Conservation (phyloP, 2,113 vertebrate genomes). For the Glaucidium brasilianum region DNA sequence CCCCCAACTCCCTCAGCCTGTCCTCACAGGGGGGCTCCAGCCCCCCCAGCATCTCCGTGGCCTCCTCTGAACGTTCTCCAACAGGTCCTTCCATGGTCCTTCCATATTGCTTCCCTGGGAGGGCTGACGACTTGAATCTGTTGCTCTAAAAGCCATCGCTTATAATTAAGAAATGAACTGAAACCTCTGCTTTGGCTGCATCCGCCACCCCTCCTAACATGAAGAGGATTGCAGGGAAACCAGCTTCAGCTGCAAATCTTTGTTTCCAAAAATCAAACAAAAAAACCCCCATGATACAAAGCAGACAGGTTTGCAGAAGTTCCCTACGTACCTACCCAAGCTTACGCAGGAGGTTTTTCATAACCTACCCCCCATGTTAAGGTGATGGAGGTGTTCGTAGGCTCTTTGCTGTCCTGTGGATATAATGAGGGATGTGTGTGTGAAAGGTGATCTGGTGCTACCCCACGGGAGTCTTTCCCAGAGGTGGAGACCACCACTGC, state of each 20-base stretch:
- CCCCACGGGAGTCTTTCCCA: background rate
- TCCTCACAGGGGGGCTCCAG: too few species aligned
- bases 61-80: too few species aligned
- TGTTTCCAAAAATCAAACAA: background rate
- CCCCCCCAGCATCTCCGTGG: too few species aligned
- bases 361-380: rapidly evolving
- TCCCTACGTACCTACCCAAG: rapidly evolving
- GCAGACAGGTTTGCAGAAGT: background rate
- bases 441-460: background rate
- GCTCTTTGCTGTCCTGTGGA: background rate
- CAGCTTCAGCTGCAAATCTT: background rate
- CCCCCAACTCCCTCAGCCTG: too few species aligned
- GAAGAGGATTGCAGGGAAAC: background rate
- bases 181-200: background rate
- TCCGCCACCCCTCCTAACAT: rapidly evolving
- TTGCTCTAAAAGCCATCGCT: background rate
- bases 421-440: background rate
- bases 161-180: background rate
- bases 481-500: background rate
- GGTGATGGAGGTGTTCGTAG: background rate
- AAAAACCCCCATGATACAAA: background rate
- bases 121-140: background rate
- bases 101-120: background rate
- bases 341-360: background rate
- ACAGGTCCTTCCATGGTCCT: background rate